Evolutionary conservation across 2,888 invertebrate species (phyloP), one percentile per base, ranked within the genome.

Genomic region (Xestia rhomboidea): DNA sequence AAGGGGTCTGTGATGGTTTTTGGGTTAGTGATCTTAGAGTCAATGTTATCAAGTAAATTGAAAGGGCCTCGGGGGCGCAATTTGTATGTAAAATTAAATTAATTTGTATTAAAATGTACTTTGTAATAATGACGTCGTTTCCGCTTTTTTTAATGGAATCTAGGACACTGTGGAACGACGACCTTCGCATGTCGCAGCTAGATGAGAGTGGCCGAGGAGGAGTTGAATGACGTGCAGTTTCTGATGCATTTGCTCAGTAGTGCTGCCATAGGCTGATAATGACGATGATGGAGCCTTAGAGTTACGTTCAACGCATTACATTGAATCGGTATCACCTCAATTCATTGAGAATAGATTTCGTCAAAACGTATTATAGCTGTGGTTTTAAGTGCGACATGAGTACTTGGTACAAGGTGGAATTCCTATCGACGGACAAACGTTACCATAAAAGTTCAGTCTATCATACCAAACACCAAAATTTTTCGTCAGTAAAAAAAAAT

Each of bases 1-100:
- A 46, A 18, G 51, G 24, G 7, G 27, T 41, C n/a, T n/a, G 21
- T 49, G 21, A 86, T 86, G 21, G 44, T 18, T 68, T 64, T 60
- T 34, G 46, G 66, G n/a, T 54, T 54, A 27, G n/a, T 73, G 44
- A 75, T 75, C 49, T 75, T 62, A 24, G 38, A 10, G 24, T 8
- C 1, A 13, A 30, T 62, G 0, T 8, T 64, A 15, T 1, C 2
- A 64, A n/a, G 0, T 11, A 41, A 64, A 7, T 7, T 64, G 2
- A 15, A 7, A 4, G 21, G n/a, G 11, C 11, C 4, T 11, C 6
- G 54, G 54, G 6, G 27, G 10, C 21, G 1, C n/a, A n/a, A 60
- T 60, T 18, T 30, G 1, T 60, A 4, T 30, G 8, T 60, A 30
- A 30, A 60, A 60, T 18, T 60, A n/a, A n/a, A n/a, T n/a, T n/a